Evolutionary conservation across 2,113 vertebrate species (phyloP).

Genomic region (Onychostruthus taczanowskii): DNA sequence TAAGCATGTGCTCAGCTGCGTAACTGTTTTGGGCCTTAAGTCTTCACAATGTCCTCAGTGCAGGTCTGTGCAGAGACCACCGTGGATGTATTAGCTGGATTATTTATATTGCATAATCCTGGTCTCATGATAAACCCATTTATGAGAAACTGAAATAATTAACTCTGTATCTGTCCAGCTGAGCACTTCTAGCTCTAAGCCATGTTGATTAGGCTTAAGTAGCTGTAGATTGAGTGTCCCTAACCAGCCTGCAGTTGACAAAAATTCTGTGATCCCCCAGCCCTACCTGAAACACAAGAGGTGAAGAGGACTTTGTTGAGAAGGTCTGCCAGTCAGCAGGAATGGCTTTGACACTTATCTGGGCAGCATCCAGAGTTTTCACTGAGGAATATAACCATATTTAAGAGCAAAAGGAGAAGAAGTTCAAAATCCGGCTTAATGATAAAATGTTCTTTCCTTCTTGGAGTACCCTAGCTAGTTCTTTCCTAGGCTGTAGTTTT

Average conservation of each 20-base stretch:
- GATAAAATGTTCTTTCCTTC: background rate
- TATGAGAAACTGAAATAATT: background rate
- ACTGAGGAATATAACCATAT: background rate
- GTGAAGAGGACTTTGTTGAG: background rate
- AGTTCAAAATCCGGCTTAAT: background rate
- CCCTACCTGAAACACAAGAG: background rate
- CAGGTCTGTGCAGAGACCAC: background rate
- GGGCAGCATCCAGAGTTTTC: background rate
- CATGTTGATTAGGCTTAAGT: background rate
- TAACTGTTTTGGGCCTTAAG: background rate
- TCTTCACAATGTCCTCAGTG: background rate
- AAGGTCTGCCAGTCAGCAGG: background rate
- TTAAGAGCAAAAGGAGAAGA: background rate
- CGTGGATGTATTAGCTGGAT: accelerated
- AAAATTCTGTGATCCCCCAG: background rate
- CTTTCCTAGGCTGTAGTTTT: background rate
- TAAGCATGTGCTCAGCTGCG: background rate
- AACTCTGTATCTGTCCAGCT: background rate
- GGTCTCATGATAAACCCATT: background rate
- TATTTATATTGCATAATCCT: too few relatives aligned
- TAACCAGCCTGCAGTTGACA: background rate
- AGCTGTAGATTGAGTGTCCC: background rate
- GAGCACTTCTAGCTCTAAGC: background rate
- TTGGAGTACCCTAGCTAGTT: background rate
- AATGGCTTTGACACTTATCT: background rate